A percentile compares a stretch with the other conserved stretches of the same genome.
These are phyloP conservation scores for Phyllostomus hastatus DNA, from an alignment of 2,113 vertebrate species.

Conservation along the genomic window DNA sequence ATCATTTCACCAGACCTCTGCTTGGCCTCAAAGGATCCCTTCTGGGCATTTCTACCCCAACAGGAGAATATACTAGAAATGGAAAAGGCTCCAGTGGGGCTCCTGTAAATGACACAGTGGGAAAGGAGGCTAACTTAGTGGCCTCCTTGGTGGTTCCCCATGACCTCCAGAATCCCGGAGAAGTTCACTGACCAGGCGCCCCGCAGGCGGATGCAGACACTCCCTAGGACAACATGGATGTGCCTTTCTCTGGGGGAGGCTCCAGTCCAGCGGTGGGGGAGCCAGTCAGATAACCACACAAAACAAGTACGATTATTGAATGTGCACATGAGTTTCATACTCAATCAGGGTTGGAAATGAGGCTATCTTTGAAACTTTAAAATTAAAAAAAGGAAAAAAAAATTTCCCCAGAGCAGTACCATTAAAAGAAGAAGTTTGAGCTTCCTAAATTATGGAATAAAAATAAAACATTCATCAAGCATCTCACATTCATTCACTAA, in stretches of 20 bases:
- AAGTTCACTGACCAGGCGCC: neutral
- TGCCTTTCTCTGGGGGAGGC: neutral
- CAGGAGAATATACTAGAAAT: neutral
- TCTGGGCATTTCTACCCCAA: neutral
- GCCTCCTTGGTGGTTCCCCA: neutral
- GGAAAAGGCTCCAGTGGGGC: neutral
- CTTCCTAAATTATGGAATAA: neutral
- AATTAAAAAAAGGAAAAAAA: neutral
- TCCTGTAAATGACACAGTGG: neutral
- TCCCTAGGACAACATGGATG: neutral
- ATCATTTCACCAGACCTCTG: neutral
- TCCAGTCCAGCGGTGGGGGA: neutral
- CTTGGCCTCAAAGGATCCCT: neutral
- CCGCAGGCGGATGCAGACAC: too few species aligned
- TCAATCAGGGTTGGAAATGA: neutral
- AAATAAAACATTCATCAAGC: neutral
- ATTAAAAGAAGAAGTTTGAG: neutral
- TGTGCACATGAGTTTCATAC: neutral
- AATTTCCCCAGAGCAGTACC: neutral
- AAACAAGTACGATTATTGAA: neutral
- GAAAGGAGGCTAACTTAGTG: neutral
- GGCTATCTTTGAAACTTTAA: neutral
- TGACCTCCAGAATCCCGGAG: neutral
- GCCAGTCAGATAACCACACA: neutral
- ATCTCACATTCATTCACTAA: neutral